Evolutionary conservation across 2,888 invertebrate genomes (phyloP), one percentile per base, ranked within the genome.

Genomic region (Hecatera dysodea): DNA sequence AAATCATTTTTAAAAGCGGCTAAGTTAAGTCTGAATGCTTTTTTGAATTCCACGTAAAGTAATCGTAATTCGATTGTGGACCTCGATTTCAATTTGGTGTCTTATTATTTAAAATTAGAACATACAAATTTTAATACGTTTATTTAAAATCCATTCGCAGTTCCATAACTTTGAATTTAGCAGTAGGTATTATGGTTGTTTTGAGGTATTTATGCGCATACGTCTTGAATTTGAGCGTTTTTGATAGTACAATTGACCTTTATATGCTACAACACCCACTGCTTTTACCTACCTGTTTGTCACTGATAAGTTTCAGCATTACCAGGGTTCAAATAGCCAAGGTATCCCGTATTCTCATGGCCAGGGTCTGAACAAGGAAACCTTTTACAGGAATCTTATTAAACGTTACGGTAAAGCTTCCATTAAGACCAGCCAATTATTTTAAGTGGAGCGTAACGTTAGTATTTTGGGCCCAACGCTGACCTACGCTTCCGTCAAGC

Each of bases 341-440:
- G n/a, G 8, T 42, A 1, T 0, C 15, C 24, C 15, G 52, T 57
- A n/a, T 56, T 61, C 61, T 24, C 24, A 27, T 17, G 27, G 44
- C 1, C 52, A 22, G 27, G 61, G 48, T 64, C 44, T 57, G 9
- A 46, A 15, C 15, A 65, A 52, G 39, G 29, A 50, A 53, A 67
- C 48, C 62, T 60, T 62, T 64, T 71, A 61, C 52, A 60, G 39
- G 11, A 48, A 46, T 64, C 72, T 63, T 72, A 72, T 61, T 64
- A 67, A 77, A 67, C 60, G 55, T 71, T 53, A 75, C 65, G 39
- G 27, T 64, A 64, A 72, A 42, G 56, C 33, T 42, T 67, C 60
- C 64, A 76, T 72, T 77, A 77, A 72, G 77, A 61, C 61, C 46
- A 53, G 33, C 64, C 77, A 77, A 77, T 77, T 77, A 77, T 55